Evolutionary conservation across 2,113 vertebrate species (phyloP).

Genomic region (Apteryx mantelli): DNA sequence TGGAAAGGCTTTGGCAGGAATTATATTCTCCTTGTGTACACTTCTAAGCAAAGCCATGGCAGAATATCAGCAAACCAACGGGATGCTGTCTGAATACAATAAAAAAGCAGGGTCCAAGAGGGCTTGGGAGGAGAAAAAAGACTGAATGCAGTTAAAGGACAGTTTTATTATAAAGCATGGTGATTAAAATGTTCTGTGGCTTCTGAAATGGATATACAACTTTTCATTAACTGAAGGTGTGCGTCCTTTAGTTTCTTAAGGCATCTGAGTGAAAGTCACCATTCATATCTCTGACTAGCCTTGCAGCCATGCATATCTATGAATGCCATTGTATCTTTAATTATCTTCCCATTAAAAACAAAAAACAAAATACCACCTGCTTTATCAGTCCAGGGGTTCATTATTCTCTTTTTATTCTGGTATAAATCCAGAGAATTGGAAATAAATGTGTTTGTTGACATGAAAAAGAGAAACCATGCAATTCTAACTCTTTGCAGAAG

Average conservation of each 20-base stretch:
- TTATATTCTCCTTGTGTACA: not conserved
- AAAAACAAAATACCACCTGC: not conserved
- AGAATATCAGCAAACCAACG: not conserved
- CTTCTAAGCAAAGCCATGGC: not conserved
- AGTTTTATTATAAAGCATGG: not conserved
- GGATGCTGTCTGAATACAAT: not conserved
- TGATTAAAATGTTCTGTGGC: constrained; percentile 8
- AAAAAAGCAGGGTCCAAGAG: constrained; percentile 8
- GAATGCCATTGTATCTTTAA: not conserved
- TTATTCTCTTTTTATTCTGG: not conserved
- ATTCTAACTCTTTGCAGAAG: not conserved
- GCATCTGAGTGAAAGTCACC: not conserved
- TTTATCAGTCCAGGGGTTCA: not conserved
- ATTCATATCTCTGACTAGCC: not conserved
- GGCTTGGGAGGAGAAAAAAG: not conserved
- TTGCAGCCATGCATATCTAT: not conserved
- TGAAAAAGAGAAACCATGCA: not conserved
- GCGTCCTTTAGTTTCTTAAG: not conserved
- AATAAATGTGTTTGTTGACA: not conserved
- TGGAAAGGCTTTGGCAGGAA: not conserved
- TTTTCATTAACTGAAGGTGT: not conserved
- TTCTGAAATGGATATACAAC: not conserved
- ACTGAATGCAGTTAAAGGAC: not conserved
- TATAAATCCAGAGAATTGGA: not conserved
- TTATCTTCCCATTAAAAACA: not conserved